Conservation (phyloP, 2,888 invertebrate genomes). For the Ochlodes sylvanus region DNA sequence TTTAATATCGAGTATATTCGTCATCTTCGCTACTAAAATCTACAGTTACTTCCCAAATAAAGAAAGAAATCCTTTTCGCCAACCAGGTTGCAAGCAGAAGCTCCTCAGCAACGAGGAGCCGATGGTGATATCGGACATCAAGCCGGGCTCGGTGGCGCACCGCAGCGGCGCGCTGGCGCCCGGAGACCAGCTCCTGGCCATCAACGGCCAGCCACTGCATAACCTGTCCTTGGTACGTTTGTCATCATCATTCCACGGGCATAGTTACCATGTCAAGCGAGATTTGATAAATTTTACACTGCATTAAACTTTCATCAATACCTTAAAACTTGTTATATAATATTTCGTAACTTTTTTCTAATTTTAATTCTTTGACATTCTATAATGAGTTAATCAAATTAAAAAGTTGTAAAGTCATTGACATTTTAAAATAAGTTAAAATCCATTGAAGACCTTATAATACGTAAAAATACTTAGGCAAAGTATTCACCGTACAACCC, state of each 20-base stretch:
- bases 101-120: constrained; percentile 87
- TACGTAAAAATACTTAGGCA: constrained; percentile 20
- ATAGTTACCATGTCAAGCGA: no score
- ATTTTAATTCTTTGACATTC: no score
- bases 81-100: constrained; percentile 76
- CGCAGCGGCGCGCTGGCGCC: constrained; percentile 94
- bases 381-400: no score
- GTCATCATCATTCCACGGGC: no score
- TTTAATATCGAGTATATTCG: no score
- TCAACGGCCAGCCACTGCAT: constrained; percentile 93
- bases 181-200: constrained; percentile 94
- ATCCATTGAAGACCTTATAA: neutral
- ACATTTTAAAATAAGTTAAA: neutral
- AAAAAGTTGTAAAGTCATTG: no score
- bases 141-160: constrained; percentile 95
- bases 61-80: neutral
- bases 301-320: no score
- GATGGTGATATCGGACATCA: constrained; percentile 94
- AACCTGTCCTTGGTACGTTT: constrained; percentile 87
- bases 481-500: constrained; percentile 5
- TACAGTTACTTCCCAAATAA: no score
- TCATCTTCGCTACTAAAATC: no score
- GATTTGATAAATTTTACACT: no score
- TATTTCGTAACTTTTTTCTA: no score
- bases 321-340: no score